These are phyloP conservation scores for Colaptes auratus DNA, from an alignment of 2,113 vertebrate species.

Conservation along the genomic window DNA sequence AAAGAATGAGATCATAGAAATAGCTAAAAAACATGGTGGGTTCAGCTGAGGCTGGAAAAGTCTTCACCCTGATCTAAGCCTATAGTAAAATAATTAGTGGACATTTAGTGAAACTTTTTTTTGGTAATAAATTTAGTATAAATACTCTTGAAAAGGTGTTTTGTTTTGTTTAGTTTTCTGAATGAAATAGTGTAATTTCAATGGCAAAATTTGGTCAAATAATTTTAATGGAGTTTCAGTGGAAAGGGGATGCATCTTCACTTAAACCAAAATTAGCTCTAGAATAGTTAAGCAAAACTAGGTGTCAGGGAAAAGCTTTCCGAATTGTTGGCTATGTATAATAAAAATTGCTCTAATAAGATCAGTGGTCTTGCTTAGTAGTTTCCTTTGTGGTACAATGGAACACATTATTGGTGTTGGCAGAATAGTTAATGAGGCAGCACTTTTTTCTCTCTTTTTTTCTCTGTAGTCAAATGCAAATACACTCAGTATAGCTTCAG, in stretches of 20 bases:
- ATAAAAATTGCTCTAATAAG: not conserved
- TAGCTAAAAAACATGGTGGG: not conserved
- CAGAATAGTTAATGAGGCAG: not conserved
- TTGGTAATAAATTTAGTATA: constrained; percentile 48
- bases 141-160: not conserved
- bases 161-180: not conserved
- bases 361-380: not conserved
- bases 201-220: constrained; percentile 26
- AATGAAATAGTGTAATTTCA: not conserved
- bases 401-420: not conserved
- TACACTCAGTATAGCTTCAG: not conserved
- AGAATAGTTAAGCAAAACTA: not conserved
- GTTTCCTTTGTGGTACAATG: not conserved
- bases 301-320: not conserved
- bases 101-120: constrained; percentile 53
- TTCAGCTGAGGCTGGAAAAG: constrained; percentile 42
- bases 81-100: constrained; percentile 29
- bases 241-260: not conserved
- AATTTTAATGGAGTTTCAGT: constrained; percentile 2
- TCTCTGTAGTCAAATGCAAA: not conserved
- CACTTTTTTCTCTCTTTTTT: not conserved
- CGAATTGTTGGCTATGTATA: not conserved
- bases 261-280: not conserved
- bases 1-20: not conserved
- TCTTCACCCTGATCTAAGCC: constrained; percentile 39